Percentiles rank a stretch among this genome's conserved stretches.
These are phyloP conservation scores for Eumeta japonica DNA, from an alignment of 1,140 invertebrate genomes.

Conservation along the genomic window DNA sequence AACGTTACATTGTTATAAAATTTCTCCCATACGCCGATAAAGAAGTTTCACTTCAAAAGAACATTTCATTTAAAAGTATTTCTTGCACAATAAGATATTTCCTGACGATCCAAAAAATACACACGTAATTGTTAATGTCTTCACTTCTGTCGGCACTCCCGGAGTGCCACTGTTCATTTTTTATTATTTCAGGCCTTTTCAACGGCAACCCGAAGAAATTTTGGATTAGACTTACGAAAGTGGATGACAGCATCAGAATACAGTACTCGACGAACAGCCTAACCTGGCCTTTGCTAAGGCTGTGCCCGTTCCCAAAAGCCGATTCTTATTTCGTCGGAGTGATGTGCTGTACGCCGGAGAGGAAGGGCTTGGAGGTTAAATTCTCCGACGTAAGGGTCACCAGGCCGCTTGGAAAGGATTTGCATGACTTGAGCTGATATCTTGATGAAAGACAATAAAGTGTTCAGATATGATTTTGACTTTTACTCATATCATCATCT, in stretches of 20 bases:
- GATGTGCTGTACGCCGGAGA: constrained; percentile 28
- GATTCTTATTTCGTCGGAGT: constrained; percentile 22
- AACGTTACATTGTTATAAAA: too few species aligned
- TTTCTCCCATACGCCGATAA: too few species aligned
- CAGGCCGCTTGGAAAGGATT: constrained; percentile 21
- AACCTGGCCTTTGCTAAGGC: constrained; percentile 25
- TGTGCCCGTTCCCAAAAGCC: constrained; percentile 19
- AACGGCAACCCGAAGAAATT: constrained; percentile 28
- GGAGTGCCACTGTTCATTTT: background rate
- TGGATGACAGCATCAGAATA: constrained; percentile 22
- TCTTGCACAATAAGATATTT: too few species aligned
- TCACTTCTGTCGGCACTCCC: background rate
- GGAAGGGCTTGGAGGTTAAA: constrained; percentile 20
- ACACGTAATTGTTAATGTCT: too few species aligned
- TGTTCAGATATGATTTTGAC: too few species aligned
- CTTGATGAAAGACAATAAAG: too few species aligned
- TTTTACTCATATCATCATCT: too few species aligned
- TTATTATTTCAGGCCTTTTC: constrained; percentile 24
- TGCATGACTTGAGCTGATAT: constrained; percentile 15
- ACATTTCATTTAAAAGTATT: too few species aligned
- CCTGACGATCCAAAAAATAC: too few species aligned
- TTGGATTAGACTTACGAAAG: constrained; percentile 28
- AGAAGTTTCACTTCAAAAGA: too few species aligned
- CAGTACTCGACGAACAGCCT: constrained; percentile 32
- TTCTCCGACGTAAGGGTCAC: constrained; percentile 21